Evolutionary conservation across 2,113 vertebrate species (phyloP), one percentile per base, ranked within the genome.

Genomic region (Numida meleagris): DNA sequence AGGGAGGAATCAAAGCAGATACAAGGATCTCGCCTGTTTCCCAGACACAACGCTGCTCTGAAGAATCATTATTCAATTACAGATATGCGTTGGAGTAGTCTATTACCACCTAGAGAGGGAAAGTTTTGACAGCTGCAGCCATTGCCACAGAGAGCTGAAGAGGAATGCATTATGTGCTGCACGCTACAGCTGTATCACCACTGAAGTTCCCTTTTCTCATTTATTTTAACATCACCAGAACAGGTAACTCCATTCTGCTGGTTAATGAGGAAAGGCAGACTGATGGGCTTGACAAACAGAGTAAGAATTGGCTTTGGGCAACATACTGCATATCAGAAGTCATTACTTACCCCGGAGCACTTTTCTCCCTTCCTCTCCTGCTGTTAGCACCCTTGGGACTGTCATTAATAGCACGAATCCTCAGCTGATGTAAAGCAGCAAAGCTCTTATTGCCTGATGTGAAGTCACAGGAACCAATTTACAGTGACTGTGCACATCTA

Each of bases 151-250:
- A 74, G 70, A 80, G n/a, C 31, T 33, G 43, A 77, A 40, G 42
- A 48, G 62, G 17, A 36, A 83, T 43, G 67, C 25, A 43, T 38
- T 17, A 40, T 0, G 0, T 55, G 61, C 50, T 1, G 2, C 5
- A 2, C 8, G 2, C 62, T 55, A 33, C 21, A 66, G 80, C n/a
- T 34, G 4, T 27, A 63, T n/a, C 29, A 42, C 45, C 0, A 0
- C 78, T 70, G 7, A 70, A 87, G 19, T 33, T 59, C 43, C 33
- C 38, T 87, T 53, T n/a, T 27, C 68, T 76, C n/a, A 48, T 59
- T 70, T 48, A 50, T 33, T 68, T 58, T 36, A 79, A 65, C 83
- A 89, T 10, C 83, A 87, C 46, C 57, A 61, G 48, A 84, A 89
- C 2, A 73, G 45, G 7, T 38, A 84, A 92, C 48, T 87, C 65